Base-by-base conservation (phyloP, 2,888 invertebrate species). In the Willowsia nigromaculata region DNA sequence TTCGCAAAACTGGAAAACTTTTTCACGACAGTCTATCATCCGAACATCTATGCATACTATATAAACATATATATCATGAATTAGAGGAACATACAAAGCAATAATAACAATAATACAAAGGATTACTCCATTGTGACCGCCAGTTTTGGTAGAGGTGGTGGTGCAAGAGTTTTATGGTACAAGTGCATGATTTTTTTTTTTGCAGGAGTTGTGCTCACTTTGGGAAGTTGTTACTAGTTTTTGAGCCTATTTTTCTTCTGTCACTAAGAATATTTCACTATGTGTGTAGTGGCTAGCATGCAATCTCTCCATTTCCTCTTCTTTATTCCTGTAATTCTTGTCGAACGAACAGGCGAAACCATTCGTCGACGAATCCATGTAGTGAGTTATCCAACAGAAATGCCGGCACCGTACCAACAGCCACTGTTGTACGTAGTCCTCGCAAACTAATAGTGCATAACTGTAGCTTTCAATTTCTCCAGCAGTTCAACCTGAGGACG, bases 261-360 rank as follows among this genome's bases (percentile, higher is more conserved):
- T 74, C 74, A 56, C 56, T 59, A 83, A 62, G 74, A 84, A 74
- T 84, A 68, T 74, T 43, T n/a, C n/a, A 43, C 13, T 43, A 43
- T 43, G 40, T 37, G 15, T n/a, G 11, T 25, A 11, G 22, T 50
- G 76, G n/a, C 50, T 68, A 50, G 68, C 86, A 86, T 86, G 86
- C 86, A 80, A 86, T 86, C 74, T 86, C 80, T 50, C 78, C 86
- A 86, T 86, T 86, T 86, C 86, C 86, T 78, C 68, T 62, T 37
- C 33, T 85, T 62, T 76, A 76, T 56, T 56, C 85, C 76, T 18
- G 62, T 62, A 85, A 59, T 53, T 76, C 62, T 76, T 74, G 56
- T 43, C 62, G 76, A 85, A 85, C 62, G 76, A 85, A 85, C 47
- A 40, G 71, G 11, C 25, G 9, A 56, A 56, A 56, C 22, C 22